Conservation (phyloP, 1,140 invertebrate genomes). For the Penaeus japonicus region DNA sequence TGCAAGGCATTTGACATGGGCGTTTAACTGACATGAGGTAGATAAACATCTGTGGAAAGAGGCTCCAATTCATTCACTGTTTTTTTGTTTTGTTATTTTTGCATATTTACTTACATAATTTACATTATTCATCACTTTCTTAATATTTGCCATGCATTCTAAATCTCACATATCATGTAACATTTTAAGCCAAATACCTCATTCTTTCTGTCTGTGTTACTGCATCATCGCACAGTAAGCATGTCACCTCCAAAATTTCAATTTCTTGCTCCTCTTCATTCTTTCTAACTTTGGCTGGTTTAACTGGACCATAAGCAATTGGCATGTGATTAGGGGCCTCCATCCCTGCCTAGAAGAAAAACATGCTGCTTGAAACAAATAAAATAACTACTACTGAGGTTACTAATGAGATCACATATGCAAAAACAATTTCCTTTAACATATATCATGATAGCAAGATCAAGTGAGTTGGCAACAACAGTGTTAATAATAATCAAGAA, state of each 20-base stretch:
- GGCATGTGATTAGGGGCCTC: slow-evolving; percentile 83
- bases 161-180: background rate
- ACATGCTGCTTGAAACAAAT: background rate
- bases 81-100: no score
- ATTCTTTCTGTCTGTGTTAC: slow-evolving; percentile 68
- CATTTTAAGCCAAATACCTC: background rate
- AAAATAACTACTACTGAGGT: no score
- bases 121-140: no score
- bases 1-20: slow-evolving; percentile 82
- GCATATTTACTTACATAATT: no score
- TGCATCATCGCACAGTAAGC: slow-evolving; percentile 71
- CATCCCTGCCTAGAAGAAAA: slow-evolving; percentile 9
- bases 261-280: slow-evolving; percentile 41
- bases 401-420: no score
- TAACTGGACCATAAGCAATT: slow-evolving; percentile 78
- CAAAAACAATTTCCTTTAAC: no score
- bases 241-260: slow-evolving; percentile 62
- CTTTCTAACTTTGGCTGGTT: slow-evolving; percentile 69
- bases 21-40: slow-evolving; percentile 71
- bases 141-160: background rate
- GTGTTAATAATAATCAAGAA: no score
- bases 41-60: slow-evolving; percentile 70
- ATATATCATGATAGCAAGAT: no score
- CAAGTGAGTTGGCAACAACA: no score
- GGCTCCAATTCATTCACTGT: no score